A percentile compares a stretch with the other conserved stretches of the same genome.
Conservation (phyloP, 2,888 invertebrate species). For the Drosophila conformis region DNA sequence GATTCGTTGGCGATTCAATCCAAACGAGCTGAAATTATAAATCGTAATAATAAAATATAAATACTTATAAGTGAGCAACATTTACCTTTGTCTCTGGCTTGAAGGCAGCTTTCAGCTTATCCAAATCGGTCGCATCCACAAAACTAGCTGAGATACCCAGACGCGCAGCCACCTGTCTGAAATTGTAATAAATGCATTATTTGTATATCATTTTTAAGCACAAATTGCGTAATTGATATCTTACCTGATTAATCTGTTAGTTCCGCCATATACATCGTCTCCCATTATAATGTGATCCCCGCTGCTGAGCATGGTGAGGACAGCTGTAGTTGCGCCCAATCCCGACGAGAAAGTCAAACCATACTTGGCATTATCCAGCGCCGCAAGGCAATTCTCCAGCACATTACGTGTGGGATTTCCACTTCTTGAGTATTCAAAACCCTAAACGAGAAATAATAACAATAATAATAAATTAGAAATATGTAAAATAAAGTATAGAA, state of each 20-base stretch:
- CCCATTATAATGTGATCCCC: constrained; percentile 97
- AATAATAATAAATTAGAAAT: not conserved
- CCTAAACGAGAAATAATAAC: constrained; percentile 85
- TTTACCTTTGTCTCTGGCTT: constrained; percentile 93
- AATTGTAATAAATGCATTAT: constrained; percentile 68
- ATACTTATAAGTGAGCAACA: not conserved
- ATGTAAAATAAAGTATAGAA: not conserved
- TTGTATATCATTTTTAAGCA: not conserved
- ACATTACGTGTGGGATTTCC: constrained; percentile 97
- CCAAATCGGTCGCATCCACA: constrained; percentile 90
- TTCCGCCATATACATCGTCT: constrained; percentile 98
- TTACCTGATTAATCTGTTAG: constrained; percentile 90
- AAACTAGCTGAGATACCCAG: constrained; percentile 91
- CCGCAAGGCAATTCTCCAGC: constrained; percentile 95
- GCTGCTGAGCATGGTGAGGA: constrained; percentile 90
- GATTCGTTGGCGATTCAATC: constrained; percentile 99
- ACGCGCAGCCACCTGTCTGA: constrained; percentile 88
- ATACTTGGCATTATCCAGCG: constrained; percentile 94
- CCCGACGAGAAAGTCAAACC: constrained; percentile 95
- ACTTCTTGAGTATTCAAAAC: constrained; percentile 96
- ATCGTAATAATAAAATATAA: not conserved
- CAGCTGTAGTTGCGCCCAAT: constrained; percentile 92
- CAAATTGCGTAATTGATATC: not conserved
- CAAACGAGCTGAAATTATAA: constrained; percentile 89
- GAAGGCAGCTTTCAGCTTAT: constrained; percentile 89